Base-by-base conservation (phyloP, 2,113 vertebrate species). In the Alexandromys fortis region DNA sequence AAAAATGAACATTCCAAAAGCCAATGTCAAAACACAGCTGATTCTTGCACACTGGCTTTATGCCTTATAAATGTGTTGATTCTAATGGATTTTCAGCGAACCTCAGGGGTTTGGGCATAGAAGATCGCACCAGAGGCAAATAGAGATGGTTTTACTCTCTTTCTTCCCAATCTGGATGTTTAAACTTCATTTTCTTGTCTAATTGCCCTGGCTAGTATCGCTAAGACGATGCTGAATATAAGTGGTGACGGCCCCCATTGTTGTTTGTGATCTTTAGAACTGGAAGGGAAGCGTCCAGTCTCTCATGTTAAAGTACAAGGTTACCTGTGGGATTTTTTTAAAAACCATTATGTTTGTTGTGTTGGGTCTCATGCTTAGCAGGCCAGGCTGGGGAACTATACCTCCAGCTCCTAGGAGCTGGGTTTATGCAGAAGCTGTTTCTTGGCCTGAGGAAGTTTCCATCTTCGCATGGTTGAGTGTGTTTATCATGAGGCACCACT, bases 181-280 rank as follows among this genome's bases (percentile, higher is more conserved):
- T 28, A 49, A 78, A 83, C 68, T 96, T 96, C 30, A 75, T 83
- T 90, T 89, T 95, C 91, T 95, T 97, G 55, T 68, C 38, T 83
- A 55, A 30, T 88, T 72, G 13, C 30, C n/a, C 49, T 85, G 63
- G 77, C 47, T 94, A 85, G 35, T 58, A 72, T 70, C 52, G 12
- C 58, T 11, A 42, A 72, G 72, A 68, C 65, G 55, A 38, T 76
- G 22, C 55, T 90, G 30, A 92, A 2, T 55, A 1, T 83, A 65
- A 67, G 28, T 68, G 85, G 24, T 83, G 22, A 92, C 19, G 91
- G 33, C 68, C 70, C 33, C 38, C n/a, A 89, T 55, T 77, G 68
- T 96, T 94, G n/a, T 38, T 90, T 30, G 26, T 90, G 61, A 95
- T 73, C 33, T 78, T 90, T 61, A 42, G 33, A 87, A 77, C 2